phyloP scores from a whole-genome alignment of 2,888 invertebrate genomes.

The Drosophila fungiperda region DNA sequence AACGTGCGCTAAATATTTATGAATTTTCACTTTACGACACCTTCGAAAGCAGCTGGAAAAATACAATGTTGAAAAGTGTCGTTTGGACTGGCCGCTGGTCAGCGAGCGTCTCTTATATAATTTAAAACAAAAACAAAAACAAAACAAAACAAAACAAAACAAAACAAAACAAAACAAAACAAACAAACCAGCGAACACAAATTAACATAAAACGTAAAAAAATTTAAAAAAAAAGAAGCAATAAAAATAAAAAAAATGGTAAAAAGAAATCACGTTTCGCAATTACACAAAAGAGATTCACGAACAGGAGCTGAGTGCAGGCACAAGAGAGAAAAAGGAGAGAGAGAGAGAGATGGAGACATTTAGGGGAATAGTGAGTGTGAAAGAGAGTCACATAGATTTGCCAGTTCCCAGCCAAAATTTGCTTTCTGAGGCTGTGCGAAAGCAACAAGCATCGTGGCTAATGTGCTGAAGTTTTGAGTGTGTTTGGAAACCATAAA shows the following conservation, averaged over 20 bases:
- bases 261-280: slow-evolving; percentile 67
- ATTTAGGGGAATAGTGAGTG: not conserved
- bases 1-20: slow-evolving; percentile 77
- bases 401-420: slow-evolving; percentile 31
- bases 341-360: slow-evolving; percentile 3
- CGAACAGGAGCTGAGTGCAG: not conserved
- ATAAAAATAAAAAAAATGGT: slow-evolving; percentile 18
- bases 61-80: slow-evolving; percentile 49
- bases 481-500: slow-evolving; percentile 17
- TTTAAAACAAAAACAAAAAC: slow-evolving; percentile 43
- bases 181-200: slow-evolving; percentile 41
- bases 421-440: slow-evolving; percentile 16
- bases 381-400: slow-evolving; percentile 6
- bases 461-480: slow-evolving; percentile 25
- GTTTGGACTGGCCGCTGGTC: slow-evolving; percentile 46
- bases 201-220: slow-evolving; percentile 69
- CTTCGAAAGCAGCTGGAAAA: slow-evolving; percentile 59
- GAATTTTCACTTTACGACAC: slow-evolving; percentile 76
- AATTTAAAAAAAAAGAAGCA: slow-evolving; percentile 19
- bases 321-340: slow-evolving; percentile 3
- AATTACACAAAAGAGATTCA: slow-evolving; percentile 62
- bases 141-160: slow-evolving; percentile 7
- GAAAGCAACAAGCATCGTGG: slow-evolving; percentile 12
- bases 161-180: slow-evolving; percentile 18
- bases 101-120: slow-evolving; percentile 54